Base-by-base conservation (phyloP, 1,140 invertebrate genomes). In the Lanistes nyassanus region DNA sequence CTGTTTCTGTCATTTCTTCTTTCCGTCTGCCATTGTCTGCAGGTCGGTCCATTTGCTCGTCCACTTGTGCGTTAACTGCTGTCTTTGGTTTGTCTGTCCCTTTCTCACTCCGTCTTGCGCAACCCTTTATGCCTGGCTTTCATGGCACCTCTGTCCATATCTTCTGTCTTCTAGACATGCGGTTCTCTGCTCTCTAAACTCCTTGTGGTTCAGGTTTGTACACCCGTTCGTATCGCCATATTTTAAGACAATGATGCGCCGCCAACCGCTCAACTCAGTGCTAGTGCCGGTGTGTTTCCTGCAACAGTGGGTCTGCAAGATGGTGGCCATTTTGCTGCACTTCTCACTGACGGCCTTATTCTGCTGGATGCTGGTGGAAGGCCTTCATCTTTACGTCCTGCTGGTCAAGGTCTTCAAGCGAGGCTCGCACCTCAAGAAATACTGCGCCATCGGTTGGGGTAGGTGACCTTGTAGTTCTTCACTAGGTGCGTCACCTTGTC, bases 371-470 rank as follows among this genome's bases (percentile, higher is more conserved):
- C 78, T 90, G 23, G 86, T 90, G 16, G 90, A 90, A 82, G 90
- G 88, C 5, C 80, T 89, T 34, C 96, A 98, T 89, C 91, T 98
- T 16, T 97, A 98, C 91, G 93, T 96, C 42, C 96, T 97, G 93
- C 91, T 97, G 78, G 94, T 97, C 79, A 95, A 97, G 90, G 95
- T 97, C 68, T 97, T 97, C 89, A 95, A 97, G 88, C 93, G 93
- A 42, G 94, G 95, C 88, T 94, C 94, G 76, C 92, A 95, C 73
- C 84, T 91, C 81, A 79, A 88, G 42, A 91, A 91, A 77, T 86
- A 91, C 74, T 74, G 86, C 39, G 34, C 88, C 7, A 75, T 89
- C 74, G 91, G 90, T 19, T 92, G 91, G 91, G 91, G 91, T 92
- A 87, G 82, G 86, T 81, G 7, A 37, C 5, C 9, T 55, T 51